phyloP scores from a whole-genome alignment of 2,888 invertebrate genomes.

The Apodemia mormo region DNA sequence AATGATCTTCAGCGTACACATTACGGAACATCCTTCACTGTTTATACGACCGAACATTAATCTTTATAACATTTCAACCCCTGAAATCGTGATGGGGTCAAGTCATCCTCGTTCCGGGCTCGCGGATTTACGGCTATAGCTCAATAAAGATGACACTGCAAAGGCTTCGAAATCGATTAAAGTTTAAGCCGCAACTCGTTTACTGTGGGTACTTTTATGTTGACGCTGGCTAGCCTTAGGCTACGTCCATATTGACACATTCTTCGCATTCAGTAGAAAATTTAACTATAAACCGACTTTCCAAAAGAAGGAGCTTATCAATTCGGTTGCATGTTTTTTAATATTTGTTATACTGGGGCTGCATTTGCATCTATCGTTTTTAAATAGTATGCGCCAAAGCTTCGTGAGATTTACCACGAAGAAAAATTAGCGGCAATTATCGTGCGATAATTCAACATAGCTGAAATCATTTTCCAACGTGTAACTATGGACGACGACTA shows the following conservation, averaged over 20 bases:
- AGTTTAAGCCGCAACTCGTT: conserved; percentile 17
- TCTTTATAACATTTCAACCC: conserved; percentile 2
- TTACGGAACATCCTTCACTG: background rate
- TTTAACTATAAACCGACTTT: no score
- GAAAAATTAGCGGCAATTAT: no score
- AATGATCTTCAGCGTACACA: background rate
- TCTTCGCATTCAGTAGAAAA: background rate
- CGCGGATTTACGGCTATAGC: conserved; percentile 2
- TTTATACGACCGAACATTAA: conserved; percentile 8
- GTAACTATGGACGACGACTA: no score
- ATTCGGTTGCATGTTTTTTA: no score
- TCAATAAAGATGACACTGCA: conserved; percentile 15
- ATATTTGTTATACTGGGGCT: no score
- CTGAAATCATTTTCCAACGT: no score
- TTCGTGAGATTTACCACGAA: no score
- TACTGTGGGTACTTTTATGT: conserved; percentile 4
- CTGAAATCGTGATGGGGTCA: background rate
- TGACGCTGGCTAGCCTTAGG: background rate
- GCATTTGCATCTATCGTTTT: no score
- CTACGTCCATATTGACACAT: background rate
- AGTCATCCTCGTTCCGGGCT: background rate
- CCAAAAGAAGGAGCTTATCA: no score
- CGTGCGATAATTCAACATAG: no score
- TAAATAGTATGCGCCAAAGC: no score
- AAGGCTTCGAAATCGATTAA: conserved; percentile 15